A percentile compares a stretch with the other conserved stretches of the same genome.
Evolutionary conservation across 2,888 invertebrate genomes (phyloP).

Genomic region (Lysandra bellargus): DNA sequence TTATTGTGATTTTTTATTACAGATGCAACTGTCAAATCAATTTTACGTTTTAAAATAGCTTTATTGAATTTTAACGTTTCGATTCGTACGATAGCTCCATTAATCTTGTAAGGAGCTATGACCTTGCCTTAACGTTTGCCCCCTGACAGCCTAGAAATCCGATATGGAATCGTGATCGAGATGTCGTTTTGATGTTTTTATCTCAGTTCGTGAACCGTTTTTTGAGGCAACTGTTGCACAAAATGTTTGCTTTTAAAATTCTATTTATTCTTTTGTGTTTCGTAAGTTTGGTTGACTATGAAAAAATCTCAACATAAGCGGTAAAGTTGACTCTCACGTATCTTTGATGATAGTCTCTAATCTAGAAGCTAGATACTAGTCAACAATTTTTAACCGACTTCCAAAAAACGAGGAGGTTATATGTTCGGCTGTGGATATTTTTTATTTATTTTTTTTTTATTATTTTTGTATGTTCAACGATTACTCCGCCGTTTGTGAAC

Average conservation of each 20-base stretch:
- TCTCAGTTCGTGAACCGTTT: slow-evolving; percentile 44
- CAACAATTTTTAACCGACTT: neutral
- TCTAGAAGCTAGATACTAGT: neutral
- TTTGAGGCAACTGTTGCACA: slow-evolving; percentile 32
- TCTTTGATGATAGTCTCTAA: neutral
- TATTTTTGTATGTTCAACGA: too few species aligned
- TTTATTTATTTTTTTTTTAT: too few species aligned
- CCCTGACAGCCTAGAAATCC: slow-evolving; percentile 56
- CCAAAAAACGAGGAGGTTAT: too few species aligned
- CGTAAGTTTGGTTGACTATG: neutral
- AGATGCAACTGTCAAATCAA: neutral
- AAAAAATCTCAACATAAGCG: neutral
- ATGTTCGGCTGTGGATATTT: too few species aligned
- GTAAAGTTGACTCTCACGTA: neutral
- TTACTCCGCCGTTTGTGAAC: too few species aligned
- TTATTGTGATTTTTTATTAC: neutral
- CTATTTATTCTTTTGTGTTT: slow-evolving; percentile 35
- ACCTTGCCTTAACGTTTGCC: slow-evolving; percentile 56
- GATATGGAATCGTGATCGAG: slow-evolving; percentile 61
- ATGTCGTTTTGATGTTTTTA: slow-evolving; percentile 64
- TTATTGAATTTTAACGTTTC: slow-evolving; percentile 22
- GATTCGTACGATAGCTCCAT: slow-evolving; percentile 39
- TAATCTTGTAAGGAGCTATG: slow-evolving; percentile 51
- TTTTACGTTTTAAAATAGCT: neutral
- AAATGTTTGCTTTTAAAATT: slow-evolving; percentile 36